Evolutionary conservation across 2,888 invertebrate species (phyloP), one percentile per base, ranked within the genome.

Genomic region (Drosophila aldrichi): DNA sequence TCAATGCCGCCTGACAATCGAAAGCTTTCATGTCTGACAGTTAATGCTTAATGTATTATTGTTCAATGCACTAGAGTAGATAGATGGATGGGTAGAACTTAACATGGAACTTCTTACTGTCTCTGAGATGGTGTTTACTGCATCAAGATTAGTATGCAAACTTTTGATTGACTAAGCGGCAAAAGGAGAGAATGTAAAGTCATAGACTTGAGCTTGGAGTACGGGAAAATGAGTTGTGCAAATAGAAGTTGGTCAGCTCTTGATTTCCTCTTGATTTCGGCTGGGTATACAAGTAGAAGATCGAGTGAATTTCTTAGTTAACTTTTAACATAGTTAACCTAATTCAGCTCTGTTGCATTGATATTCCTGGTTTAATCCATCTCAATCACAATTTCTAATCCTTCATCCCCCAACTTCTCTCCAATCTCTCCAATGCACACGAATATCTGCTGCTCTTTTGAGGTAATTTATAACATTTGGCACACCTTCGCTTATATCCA

Each of bases 401-500:
- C 14, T 12, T 32, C 32, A 32, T 5, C 12, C 14, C 36, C 3
- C 12, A 12, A 36, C 36, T 29, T 55, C 12, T 6, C 9, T 22
- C n/a, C n/a, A 52, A 52, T 36, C 34, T 22, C 14, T 29, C 2
- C 6, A 34, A 20, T 34, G 56, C 48, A 43, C 22, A 12, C 44
- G 36, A 44, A 57, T 16, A 22, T 25, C 22, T 44, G 25, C 18
- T 18, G 25, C 43, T 29, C 38, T 46, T 52, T 18, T 52, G 40
- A 80, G 69, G 77, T 70, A 62, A 70, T 77, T 81, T 83, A 60
- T 71, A 68, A 49, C 72, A 78, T 67, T 84, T 74, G 77, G 60
- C 70, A 69, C 70, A 70, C 70, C 63, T 38, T 64, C 34, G 36
- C 5, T 1, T 18, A 2, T 36, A 64, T n/a, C 2, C n/a, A 14